Percentiles rank a stretch among this genome's conserved stretches.
phyloP scores from a whole-genome alignment of 2,888 invertebrate species.

The Muscina levida region DNA sequence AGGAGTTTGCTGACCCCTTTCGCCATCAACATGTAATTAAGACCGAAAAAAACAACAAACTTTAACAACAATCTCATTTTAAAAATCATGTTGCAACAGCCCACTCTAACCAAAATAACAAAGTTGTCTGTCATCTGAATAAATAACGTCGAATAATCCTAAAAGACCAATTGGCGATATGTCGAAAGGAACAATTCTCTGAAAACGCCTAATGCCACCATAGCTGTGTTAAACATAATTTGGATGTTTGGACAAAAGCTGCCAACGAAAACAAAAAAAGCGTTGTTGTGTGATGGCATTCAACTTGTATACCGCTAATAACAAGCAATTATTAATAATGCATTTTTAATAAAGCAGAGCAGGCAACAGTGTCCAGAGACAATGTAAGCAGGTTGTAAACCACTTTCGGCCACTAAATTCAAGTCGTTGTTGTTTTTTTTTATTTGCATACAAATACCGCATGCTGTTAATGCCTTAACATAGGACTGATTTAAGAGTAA shows the following conservation, averaged over 20 bases:
- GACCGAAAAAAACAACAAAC: neutral
- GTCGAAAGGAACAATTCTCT: conserved; percentile 11
- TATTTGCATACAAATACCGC: too few relatives aligned
- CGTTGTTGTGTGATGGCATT: conserved; percentile 61
- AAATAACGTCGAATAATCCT: conserved; percentile 37
- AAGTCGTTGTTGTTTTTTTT: too few relatives aligned
- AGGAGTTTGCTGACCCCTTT: neutral
- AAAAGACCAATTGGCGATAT: conserved; percentile 1
- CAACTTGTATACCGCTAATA: conserved; percentile 65
- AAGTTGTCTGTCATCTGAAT: conserved; percentile 51
- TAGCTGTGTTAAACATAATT: conserved; percentile 39
- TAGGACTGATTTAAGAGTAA: too few relatives aligned
- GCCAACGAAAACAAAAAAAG: conserved; percentile 43
- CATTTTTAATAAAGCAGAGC: neutral
- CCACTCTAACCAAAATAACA: conserved; percentile 55
- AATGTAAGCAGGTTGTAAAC: too few relatives aligned
- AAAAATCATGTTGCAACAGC: conserved; percentile 35
- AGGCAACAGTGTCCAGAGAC: neutral
- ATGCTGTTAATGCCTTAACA: too few relatives aligned
- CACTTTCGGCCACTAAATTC: too few relatives aligned
- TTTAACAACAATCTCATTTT: neutral
- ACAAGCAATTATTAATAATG: conserved; percentile 62
- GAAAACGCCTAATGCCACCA: conserved; percentile 47
- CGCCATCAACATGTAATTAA: conserved; percentile 21
- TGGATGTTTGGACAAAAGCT: conserved; percentile 43